These are phyloP conservation scores for Cylindroiulus punctatus DNA, from an alignment of 2,888 invertebrate species.

Conservation along the genomic window DNA sequence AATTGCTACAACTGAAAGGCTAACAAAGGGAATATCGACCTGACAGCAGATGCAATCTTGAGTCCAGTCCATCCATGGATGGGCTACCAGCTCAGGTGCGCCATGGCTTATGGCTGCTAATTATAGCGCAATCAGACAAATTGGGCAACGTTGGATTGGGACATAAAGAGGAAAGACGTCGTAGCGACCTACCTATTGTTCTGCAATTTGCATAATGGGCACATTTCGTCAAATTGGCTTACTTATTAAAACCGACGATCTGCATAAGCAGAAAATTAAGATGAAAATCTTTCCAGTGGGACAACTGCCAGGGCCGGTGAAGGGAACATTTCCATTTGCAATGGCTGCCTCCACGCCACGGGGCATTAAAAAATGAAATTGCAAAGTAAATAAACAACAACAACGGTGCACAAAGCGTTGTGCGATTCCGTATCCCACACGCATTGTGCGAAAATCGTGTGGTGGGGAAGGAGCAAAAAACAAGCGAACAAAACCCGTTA, in stretches of 20 bases:
- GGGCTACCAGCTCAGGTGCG: conserved; percentile 24
- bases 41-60: not conserved
- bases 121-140: not conserved
- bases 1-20: not conserved
- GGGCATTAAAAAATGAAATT: conserved; percentile 29
- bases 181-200: not conserved
- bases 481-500: conserved; percentile 14
- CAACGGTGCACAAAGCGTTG: not conserved
- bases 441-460: conserved; percentile 20
- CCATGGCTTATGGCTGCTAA: not conserved
- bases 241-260: conserved; percentile 11
- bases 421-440: not conserved
- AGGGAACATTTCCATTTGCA: not conserved
- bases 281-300: not conserved
- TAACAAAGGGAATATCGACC: conserved; percentile 38
- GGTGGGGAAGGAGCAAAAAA: not conserved
- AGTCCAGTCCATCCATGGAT: not conserved
- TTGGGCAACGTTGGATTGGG: not conserved
- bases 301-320: not conserved
- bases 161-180: not conserved
- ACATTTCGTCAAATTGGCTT: not conserved
- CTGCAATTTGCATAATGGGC: not conserved
- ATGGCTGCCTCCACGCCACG: conserved; percentile 20
- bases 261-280: not conserved
- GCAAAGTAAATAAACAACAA: conserved; percentile 28